Base-by-base conservation (phyloP, 2,888 invertebrate species). In the Drosophila antonietae region DNA sequence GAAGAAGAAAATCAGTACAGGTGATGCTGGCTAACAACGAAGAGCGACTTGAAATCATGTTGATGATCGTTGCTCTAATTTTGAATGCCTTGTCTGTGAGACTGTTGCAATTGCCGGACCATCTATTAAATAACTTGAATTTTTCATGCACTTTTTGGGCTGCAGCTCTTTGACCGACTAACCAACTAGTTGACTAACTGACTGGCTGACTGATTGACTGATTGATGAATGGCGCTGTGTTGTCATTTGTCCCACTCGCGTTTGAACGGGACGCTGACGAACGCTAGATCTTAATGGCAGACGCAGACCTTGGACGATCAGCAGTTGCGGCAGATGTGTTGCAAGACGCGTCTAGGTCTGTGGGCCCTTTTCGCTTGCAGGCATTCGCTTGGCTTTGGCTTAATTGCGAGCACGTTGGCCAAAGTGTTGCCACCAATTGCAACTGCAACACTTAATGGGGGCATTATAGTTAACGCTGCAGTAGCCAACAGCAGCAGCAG, bases 361-460 rank as follows among this genome's bases (percentile, higher is more conserved):
- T 55, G 14, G 64, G 63, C 67, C 70, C 67, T 63, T 78, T 67
- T 65, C 28, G 67, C 49, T 49, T 5, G 49, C 10, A 56, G 80
- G 70, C 79, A 47, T 62, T 74, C 57, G 68, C 31, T 65, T 57
- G 59, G 44, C 66, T 58, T 57, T 62, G 68, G 58, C 68, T 65
- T 78, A 78, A 76, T 76, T 76, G 73, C 51, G 58, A 68, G 73
- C 78, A 73, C 73, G 60, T 43, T 68, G 74, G 52, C 56, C 70
- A 62, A 70, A 68, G 82, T 81, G 83, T 79, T 74, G 73, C 75
- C 78, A 71, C 65, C 74, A 80, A 80, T 75, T 73, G 78, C 89
- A 89, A 79, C 87, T 88, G 89, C 87, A 86, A 68, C 84, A 79
- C 73, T 73, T 83, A 75, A 79, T 78, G 66, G 78, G 70, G 68